Evolutionary conservation across 2,888 invertebrate species (phyloP).

Genomic region (Hecatera dysodea): DNA sequence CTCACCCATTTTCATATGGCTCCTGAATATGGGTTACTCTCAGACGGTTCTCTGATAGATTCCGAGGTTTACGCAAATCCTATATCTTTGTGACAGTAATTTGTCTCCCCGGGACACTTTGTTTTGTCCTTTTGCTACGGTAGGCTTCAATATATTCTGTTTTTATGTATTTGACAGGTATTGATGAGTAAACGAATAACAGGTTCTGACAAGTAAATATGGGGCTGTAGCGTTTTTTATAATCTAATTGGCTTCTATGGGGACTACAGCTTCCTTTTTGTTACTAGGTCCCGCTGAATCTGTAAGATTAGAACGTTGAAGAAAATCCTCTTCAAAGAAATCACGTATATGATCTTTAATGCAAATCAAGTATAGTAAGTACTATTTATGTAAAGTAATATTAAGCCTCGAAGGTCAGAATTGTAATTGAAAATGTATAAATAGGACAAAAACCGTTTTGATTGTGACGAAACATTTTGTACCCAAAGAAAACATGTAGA

Average conservation of each 20-base stretch:
- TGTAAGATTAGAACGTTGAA: background rate
- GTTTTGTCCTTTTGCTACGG: slow-evolving; percentile 64
- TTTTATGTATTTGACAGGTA: slow-evolving; percentile 54
- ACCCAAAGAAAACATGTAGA: background rate
- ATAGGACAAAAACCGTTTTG: background rate
- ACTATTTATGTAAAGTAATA: background rate
- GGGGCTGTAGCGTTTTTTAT: background rate
- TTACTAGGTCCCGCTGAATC: background rate
- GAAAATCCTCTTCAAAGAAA: background rate
- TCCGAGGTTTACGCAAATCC: slow-evolving; percentile 70
- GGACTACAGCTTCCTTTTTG: no score
- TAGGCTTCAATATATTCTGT: slow-evolving; percentile 54
- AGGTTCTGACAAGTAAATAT: slow-evolving; percentile 27
- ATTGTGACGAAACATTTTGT: background rate
- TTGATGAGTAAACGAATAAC: slow-evolving; percentile 37
- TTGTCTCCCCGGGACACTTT: slow-evolving; percentile 70
- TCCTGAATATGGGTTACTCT: slow-evolving; percentile 61
- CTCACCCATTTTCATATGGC: slow-evolving; percentile 69
- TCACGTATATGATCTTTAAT: background rate
- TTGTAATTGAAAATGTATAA: background rate
- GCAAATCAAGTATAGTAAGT: background rate
- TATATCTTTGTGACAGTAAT: slow-evolving; percentile 70
- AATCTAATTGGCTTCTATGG: background rate
- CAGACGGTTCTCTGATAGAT: slow-evolving; percentile 68
- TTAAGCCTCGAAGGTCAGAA: background rate